phyloP scores from a whole-genome alignment of 2,888 invertebrate genomes.

The Plagiodera versicolora region DNA sequence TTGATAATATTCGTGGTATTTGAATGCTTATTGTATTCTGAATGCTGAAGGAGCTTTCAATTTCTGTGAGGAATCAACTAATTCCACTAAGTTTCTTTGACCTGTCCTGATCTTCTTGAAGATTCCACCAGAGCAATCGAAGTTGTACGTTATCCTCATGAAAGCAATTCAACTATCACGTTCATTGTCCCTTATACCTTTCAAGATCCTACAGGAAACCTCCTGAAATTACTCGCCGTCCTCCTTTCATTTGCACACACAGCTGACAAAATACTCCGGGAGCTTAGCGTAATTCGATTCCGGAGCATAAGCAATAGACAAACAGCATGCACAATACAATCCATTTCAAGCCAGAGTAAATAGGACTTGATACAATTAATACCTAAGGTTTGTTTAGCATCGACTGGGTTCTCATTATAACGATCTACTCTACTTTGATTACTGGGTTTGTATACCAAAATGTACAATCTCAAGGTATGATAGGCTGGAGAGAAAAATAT shows the following conservation, averaged over 20 bases:
- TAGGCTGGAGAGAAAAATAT: too few relatives aligned
- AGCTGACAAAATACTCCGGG: background rate
- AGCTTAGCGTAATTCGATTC: background rate
- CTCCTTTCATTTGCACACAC: background rate
- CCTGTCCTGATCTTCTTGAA: too few relatives aligned
- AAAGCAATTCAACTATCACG: background rate
- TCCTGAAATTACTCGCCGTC: background rate
- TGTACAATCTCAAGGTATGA: too few relatives aligned
- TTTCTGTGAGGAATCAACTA: too few relatives aligned
- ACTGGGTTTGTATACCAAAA: background rate
- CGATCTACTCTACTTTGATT: background rate
- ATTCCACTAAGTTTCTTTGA: too few relatives aligned
- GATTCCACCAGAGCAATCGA: background rate
- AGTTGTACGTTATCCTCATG: background rate
- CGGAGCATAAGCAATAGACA: background rate
- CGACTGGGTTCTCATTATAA: background rate
- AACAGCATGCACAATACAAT: background rate
- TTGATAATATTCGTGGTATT: too few relatives aligned
- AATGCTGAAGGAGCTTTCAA: too few relatives aligned
- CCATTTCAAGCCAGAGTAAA: conserved; percentile 1
- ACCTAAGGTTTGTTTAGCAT: background rate
- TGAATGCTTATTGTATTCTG: too few relatives aligned
- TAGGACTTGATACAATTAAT: background rate
- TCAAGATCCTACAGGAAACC: background rate
- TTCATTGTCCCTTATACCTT: background rate